Evolutionary conservation across 2,888 invertebrate species (phyloP).

Genomic region (Xestoiulus laeticollis): DNA sequence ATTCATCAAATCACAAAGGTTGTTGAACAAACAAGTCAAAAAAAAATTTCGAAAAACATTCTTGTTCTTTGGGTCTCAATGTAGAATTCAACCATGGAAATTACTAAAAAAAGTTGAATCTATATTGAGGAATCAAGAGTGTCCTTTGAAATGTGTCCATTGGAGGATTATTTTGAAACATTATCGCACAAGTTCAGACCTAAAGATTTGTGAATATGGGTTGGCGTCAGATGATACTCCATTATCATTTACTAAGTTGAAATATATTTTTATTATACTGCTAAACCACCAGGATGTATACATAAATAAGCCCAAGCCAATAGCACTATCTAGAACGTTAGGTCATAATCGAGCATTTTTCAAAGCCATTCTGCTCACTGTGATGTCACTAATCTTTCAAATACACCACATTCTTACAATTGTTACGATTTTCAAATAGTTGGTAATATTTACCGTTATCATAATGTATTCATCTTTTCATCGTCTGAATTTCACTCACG

Average conservation of each 20-base stretch:
- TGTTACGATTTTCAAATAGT: conserved; percentile 6
- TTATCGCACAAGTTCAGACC: neutral
- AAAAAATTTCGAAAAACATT: neutral
- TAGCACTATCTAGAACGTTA: neutral
- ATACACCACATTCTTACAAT: neutral
- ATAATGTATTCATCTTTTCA: neutral
- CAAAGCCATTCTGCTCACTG: conserved; percentile 4
- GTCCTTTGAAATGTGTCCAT: neutral
- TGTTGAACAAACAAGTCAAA: neutral
- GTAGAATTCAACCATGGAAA: no score
- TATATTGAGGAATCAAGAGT: neutral
- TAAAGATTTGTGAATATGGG: neutral
- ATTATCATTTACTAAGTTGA: neutral
- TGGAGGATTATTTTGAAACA: neutral
- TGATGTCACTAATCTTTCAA: conserved; percentile 5
- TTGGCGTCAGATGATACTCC: neutral
- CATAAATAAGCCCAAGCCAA: neutral
- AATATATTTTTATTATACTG: neutral
- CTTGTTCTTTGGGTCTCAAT: neutral
- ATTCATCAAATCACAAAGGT: neutral
- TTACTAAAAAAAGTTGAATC: no score
- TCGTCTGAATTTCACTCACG: neutral
- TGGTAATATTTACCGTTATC: conserved; percentile 43
- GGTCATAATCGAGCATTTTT: neutral
- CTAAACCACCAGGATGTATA: neutral